These are phyloP conservation scores for Eupithecia subumbrata DNA, from an alignment of 2,888 invertebrate genomes.

Conservation along the genomic window DNA sequence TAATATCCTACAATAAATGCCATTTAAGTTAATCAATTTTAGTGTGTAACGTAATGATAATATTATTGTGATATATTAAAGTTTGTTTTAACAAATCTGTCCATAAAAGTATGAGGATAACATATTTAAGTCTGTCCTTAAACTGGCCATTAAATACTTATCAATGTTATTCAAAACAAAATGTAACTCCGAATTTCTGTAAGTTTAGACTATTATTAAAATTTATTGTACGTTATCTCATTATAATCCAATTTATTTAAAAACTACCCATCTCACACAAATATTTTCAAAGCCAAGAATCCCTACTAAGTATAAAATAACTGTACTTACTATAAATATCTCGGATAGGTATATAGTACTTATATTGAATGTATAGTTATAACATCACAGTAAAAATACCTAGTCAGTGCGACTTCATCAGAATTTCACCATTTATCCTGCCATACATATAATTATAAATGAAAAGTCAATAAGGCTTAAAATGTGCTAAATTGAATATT, in stretches of 20 bases:
- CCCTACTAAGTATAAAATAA: neutral
- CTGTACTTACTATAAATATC: constrained; percentile 3
- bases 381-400: constrained; percentile 12
- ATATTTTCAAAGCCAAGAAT: constrained; percentile 4
- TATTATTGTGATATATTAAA: constrained; percentile 65
- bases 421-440: constrained; percentile 39
- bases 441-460: constrained; percentile 34
- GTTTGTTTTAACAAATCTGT: constrained; percentile 73
- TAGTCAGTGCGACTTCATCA: constrained; percentile 34
- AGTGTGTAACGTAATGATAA: constrained; percentile 51
- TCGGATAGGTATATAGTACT: neutral
- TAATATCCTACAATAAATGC: constrained; percentile 43
- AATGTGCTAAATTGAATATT: neutral
- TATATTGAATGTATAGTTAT: neutral
- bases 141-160: constrained; percentile 42
- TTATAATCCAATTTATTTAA: constrained; percentile 31
- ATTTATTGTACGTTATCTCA: constrained; percentile 36
- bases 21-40: constrained; percentile 49
- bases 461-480: constrained; percentile 3
- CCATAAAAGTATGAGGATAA: constrained; percentile 57
- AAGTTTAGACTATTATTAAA: constrained; percentile 26
- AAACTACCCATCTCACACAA: neutral
- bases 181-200: constrained; percentile 39
- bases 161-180: constrained; percentile 27
- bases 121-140: constrained; percentile 50